These are phyloP conservation scores for Meloidogyne exigua DNA, from an alignment of 1,140 invertebrate genomes.

Conservation along the genomic window DNA sequence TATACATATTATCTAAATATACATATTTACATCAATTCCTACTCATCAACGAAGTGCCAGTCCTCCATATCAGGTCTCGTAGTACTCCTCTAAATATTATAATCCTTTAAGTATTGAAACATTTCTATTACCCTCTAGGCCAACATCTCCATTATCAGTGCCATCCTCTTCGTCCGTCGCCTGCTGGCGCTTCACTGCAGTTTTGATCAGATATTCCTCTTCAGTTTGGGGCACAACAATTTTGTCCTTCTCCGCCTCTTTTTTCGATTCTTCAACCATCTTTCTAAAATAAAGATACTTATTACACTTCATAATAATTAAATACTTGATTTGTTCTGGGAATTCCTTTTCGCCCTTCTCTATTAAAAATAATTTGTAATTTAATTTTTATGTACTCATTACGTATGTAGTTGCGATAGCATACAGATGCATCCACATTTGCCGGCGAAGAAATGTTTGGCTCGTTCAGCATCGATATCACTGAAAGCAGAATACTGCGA, in stretches of 20 bases:
- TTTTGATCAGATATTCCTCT: conserved; percentile 96
- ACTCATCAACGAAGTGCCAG: not conserved
- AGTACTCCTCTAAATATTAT: not conserved
- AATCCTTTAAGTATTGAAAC: not conserved
- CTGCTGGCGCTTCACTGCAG: conserved; percentile 59
- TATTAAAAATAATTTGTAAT: not conserved
- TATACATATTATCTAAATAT: too few species aligned
- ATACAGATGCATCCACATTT: conserved; percentile 3
- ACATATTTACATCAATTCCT: not conserved
- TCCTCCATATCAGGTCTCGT: not conserved
- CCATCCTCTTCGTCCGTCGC: not conserved
- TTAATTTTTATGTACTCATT: not conserved
- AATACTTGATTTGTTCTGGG: not conserved
- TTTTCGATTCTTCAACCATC: conserved; percentile 86
- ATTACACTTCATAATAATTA: not conserved
- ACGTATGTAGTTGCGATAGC: not conserved
- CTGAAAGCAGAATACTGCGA: conserved; percentile 6
- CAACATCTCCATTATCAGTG: not conserved
- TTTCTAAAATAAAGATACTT: conserved; percentile 51
- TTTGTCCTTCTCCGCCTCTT: conserved; percentile 90
- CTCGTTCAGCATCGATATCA: conserved; percentile 12
- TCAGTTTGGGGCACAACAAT: conserved; percentile 92
- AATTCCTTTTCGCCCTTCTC: not conserved
- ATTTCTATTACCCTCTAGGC: not conserved
- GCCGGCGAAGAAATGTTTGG: conserved; percentile 6